phyloP scores from a whole-genome alignment of 1,140 invertebrate species.

The Monochamus saltuarius region DNA sequence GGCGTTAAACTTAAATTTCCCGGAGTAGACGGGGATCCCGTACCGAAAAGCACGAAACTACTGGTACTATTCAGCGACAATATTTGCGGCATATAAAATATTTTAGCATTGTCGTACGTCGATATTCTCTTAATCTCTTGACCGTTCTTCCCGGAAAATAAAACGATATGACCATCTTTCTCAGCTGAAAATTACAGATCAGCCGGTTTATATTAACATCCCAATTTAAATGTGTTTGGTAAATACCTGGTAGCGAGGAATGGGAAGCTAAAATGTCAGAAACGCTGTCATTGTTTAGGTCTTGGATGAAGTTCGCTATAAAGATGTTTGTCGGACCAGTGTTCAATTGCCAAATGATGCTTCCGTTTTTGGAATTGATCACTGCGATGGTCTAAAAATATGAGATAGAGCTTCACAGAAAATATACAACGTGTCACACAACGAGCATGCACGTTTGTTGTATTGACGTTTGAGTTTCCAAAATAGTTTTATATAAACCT shows the following conservation, averaged over 20 bases:
- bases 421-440: conserved; percentile 8
- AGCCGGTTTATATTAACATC: not conserved
- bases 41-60: conserved; percentile 63
- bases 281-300: conserved; percentile 72
- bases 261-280: conserved; percentile 74
- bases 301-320: conserved; percentile 70
- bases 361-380: conserved; percentile 68
- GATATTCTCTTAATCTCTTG: conserved; percentile 62
- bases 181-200: conserved; percentile 17
- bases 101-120: conserved; percentile 69
- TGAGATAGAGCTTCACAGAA: conserved; percentile 30
- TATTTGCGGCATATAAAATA: conserved; percentile 71
- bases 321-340: conserved; percentile 58
- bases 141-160: conserved; percentile 73
- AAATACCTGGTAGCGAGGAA: conserved; percentile 53
- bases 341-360: conserved; percentile 66
- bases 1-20: conserved; percentile 59
- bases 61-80: conserved; percentile 60
- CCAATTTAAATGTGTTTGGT: not conserved
- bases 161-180: conserved; percentile 61
- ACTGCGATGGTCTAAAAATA: conserved; percentile 63
- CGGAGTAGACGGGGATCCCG: conserved; percentile 71
- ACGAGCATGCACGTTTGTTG: not conserved
- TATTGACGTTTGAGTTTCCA: not conserved
- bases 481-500: not conserved